Base-by-base conservation (phyloP, 1,140 invertebrate species). In the Batillaria attramentaria region DNA sequence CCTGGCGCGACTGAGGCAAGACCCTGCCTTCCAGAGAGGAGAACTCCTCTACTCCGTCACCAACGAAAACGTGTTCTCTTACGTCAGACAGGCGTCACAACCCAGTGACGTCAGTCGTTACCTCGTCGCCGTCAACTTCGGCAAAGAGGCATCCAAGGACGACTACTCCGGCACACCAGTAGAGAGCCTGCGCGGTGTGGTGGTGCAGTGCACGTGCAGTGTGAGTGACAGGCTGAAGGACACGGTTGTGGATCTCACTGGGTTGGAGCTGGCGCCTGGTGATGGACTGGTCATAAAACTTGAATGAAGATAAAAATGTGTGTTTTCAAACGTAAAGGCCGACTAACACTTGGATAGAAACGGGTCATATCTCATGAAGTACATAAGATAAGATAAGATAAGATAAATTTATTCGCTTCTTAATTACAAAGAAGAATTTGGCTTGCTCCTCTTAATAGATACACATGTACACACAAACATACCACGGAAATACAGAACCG, bases 11-110 rank as follows among this genome's bases (percentile, higher is more conserved):
- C 72, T 85, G n/a, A 31, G 84, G 46, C 24, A 79, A 57, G 33
- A 79, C 1, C 72, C 83, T 33, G 80, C 80, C 24, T 85, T 85
- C 73, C 80, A 79, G 65, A 73, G 78, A 57, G 72, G 81, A 3
- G 43, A 81, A 28, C 75, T 85, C 16, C 28, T 74, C 16, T 79
- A 80, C 62, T 50, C 72, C 5, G 46, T 81, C 18, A 76, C 75
- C 62, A 79, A 84, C 37, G 78, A 84, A 31, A 82, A 84, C 31
- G 68, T 84, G 16, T 78, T 85, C 33, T 83, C 84, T 16, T 85
- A 78, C 42, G 68, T 80, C 74, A 68, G 70, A 54, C 31, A 76
- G 68, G 10, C 74, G 46, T 31, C 76, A 24, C 28, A 31, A n/a
- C 33, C 43, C 13, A 70, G 46, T 69, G n/a, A 13, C 28, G n/a